A percentile compares a stretch with the other conserved stretches of the same genome.
phyloP scores from a whole-genome alignment of 92 coral and sea anemone genomes.

The Heteractis magnifica region DNA sequence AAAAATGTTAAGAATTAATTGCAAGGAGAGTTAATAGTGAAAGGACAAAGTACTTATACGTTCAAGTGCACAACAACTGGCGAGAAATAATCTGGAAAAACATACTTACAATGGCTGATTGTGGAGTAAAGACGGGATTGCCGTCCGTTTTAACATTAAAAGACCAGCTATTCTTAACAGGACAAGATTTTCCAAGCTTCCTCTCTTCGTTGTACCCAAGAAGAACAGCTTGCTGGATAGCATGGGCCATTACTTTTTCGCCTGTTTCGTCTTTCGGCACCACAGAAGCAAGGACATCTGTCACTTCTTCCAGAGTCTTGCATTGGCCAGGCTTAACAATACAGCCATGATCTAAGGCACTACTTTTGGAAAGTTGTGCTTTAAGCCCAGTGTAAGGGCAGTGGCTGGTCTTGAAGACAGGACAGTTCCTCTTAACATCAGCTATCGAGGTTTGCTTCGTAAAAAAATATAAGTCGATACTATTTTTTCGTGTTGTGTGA shows the following conservation, averaged over 20 bases:
- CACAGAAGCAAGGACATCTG: not conserved
- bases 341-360: slow-evolving; percentile 74
- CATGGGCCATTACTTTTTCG: slow-evolving; percentile 13
- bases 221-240: slow-evolving; percentile 10
- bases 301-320: slow-evolving; percentile 7
- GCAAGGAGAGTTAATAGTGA: too few species aligned
- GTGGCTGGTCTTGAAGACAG: not conserved
- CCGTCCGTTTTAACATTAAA: not conserved
- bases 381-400: slow-evolving; percentile 38
- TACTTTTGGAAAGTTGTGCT: slow-evolving; percentile 24
- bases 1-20: too few species aligned
- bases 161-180: slow-evolving; percentile 1
- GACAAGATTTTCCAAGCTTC: not conserved
- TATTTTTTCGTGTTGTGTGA: not conserved
- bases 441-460: slow-evolving; percentile 8
- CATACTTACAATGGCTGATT: slow-evolving; percentile 1
- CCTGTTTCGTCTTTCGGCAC: slow-evolving; percentile 10
- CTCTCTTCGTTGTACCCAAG: slow-evolving; percentile 18
- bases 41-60: not conserved
- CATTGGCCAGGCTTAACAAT: slow-evolving; percentile 37
- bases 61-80: not conserved
- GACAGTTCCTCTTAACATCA: slow-evolving; percentile 13
- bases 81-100: not conserved
- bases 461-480: not conserved
- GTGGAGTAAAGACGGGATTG: not conserved